These are phyloP conservation scores for Microcebus griseorufus DNA, from an alignment of 2,113 vertebrate species.

Conservation along the genomic window DNA sequence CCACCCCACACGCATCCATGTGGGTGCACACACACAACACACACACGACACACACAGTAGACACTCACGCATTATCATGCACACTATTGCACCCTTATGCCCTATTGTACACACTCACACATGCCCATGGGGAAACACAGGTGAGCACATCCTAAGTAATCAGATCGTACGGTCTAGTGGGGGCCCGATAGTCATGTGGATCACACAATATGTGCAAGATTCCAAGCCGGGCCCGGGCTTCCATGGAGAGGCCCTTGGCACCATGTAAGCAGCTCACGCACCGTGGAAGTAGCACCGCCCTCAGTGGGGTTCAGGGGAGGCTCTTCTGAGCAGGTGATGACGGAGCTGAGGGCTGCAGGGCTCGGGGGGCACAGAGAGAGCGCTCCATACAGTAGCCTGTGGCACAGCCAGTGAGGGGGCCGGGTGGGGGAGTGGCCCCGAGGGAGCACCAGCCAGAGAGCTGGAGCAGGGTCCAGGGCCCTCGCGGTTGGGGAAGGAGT, in stretches of 20 bases:
- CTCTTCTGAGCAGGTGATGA: not conserved
- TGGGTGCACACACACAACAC: not conserved
- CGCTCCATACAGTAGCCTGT: fast-evolving
- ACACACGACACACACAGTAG: not conserved
- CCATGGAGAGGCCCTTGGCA: not conserved
- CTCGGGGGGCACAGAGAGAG: not conserved
- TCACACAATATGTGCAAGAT: not conserved
- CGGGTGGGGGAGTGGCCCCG: too few species aligned
- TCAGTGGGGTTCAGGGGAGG: not conserved
- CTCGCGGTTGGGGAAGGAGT: not conserved
- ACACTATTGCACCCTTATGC: not conserved
- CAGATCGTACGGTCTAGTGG: not conserved
- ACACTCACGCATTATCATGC: not conserved
- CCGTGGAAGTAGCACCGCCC: not conserved
- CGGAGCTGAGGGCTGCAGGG: not conserved
- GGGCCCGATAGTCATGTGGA: not conserved
- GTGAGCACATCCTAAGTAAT: not conserved
- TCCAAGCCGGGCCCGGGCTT: too few species aligned
- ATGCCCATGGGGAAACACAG: not conserved
- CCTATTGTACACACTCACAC: fast-evolving
- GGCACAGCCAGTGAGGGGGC: not conserved
- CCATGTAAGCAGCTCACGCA: fast-evolving
- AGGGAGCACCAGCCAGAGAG: not conserved
- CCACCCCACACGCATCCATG: too few species aligned
- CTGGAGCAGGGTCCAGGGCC: not conserved